A percentile compares a stretch with the other conserved stretches of the same genome.
Evolutionary conservation across 2,113 vertebrate species (phyloP).

Genomic region (Rhabdornis inornatus): DNA sequence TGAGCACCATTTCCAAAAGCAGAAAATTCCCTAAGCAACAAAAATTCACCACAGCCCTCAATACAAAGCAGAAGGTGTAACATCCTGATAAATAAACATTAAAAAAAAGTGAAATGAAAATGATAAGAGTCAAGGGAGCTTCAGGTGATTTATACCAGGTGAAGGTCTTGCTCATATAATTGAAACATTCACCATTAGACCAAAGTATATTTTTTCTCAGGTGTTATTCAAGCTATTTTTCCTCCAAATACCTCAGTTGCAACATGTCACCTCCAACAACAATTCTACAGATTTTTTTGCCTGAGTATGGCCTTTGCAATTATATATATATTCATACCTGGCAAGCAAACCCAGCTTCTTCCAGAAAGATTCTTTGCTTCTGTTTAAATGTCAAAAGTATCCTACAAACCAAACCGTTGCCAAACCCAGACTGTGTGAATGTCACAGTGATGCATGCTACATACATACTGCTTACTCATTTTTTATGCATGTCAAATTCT

Average conservation of each 20-base stretch:
- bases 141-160: not conserved
- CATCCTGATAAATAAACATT: not conserved
- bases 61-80: not conserved
- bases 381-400: slow-evolving; percentile 70
- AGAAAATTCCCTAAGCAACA: not conserved
- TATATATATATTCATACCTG: slow-evolving; percentile 3
- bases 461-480: not conserved
- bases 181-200: not conserved
- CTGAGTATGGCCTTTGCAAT: slow-evolving; percentile 39
- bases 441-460: slow-evolving; percentile 43
- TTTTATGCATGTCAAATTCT: slow-evolving; percentile 60
- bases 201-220: not conserved
- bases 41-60: not conserved
- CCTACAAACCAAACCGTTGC: slow-evolving; percentile 47
- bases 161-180: not conserved
- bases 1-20: not conserved
- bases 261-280: not conserved
- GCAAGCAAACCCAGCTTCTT: slow-evolving; percentile 38
- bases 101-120: not conserved
- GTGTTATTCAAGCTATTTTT: not conserved
- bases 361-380: slow-evolving; percentile 46
- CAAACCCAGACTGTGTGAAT: slow-evolving; percentile 58
- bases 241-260: not conserved
- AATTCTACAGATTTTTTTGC: slow-evolving; percentile 18
- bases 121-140: not conserved